A percentile compares a stretch with the other conserved stretches of the same genome.
Conservation (phyloP, 2,113 vertebrate genomes). For the Callorhinus ursinus region DNA sequence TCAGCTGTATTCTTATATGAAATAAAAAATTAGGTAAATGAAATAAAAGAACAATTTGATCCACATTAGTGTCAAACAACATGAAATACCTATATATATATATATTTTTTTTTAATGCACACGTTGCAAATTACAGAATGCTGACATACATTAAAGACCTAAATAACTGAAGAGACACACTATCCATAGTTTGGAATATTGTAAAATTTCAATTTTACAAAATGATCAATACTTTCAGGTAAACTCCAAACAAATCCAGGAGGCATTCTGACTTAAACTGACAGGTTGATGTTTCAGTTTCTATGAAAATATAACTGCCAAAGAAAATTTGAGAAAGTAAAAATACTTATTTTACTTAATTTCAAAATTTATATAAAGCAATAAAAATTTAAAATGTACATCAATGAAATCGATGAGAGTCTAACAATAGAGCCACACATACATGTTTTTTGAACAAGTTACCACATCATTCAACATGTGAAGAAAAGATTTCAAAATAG, state of each 20-base stretch:
- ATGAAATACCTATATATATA: background rate
- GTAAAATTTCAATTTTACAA: background rate
- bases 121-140: background rate
- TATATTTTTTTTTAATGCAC: background rate
- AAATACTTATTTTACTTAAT: background rate
- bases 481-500: background rate
- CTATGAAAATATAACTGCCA: background rate
- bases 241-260: background rate
- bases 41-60: background rate
- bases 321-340: background rate
- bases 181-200: background rate
- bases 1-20: background rate
- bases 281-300: background rate
- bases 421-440: background rate
- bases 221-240: background rate
- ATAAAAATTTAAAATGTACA: background rate
- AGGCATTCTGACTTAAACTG: background rate
- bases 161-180: background rate
- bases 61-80: background rate
- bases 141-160: background rate
- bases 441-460: background rate
- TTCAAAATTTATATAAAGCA: background rate
- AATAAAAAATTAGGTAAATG: background rate
- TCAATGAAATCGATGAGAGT: background rate
- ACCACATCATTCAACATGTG: background rate